A percentile compares a stretch with the other conserved stretches of the same genome.
phyloP scores from a whole-genome alignment of 2,113 vertebrate genomes.

The Dolichotis patagonum region DNA sequence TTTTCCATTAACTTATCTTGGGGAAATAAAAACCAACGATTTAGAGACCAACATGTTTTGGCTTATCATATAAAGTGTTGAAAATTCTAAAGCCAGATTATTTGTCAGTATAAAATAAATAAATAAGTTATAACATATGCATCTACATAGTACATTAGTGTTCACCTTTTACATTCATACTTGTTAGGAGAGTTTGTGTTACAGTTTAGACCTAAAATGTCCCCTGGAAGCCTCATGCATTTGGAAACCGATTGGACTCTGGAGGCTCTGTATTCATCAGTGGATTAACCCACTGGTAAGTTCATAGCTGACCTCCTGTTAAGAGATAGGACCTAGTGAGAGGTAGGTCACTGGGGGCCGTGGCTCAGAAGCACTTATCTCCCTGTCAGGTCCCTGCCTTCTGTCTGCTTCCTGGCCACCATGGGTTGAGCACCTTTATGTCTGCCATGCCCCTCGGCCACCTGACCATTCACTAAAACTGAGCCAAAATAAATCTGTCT shows the following conservation, averaged over 20 bases:
- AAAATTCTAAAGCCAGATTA: neutral
- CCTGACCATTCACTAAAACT: neutral
- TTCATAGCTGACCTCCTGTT: neutral
- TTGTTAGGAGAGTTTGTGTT: neutral
- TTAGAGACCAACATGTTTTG: neutral
- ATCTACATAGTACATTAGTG: neutral
- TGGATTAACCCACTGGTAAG: neutral
- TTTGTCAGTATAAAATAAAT: neutral
- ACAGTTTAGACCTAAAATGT: neutral
- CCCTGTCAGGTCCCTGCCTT: neutral
- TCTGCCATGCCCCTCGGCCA: neutral
- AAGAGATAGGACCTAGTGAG: neutral
- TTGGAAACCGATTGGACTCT: neutral
- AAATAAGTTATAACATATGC: neutral
- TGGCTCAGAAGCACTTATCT: neutral
- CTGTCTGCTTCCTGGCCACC: neutral
- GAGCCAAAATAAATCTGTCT: neutral
- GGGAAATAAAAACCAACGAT: neutral
- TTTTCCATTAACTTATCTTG: constrained; percentile 4
- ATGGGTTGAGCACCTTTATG: neutral
- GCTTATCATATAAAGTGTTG: neutral
- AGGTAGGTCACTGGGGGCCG: neutral
- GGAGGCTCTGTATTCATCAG: neutral
- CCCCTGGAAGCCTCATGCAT: neutral
- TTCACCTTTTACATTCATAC: constrained; percentile 3